Conservation (phyloP, 2,888 invertebrate species). For the Kryphioiulus occultus region DNA sequence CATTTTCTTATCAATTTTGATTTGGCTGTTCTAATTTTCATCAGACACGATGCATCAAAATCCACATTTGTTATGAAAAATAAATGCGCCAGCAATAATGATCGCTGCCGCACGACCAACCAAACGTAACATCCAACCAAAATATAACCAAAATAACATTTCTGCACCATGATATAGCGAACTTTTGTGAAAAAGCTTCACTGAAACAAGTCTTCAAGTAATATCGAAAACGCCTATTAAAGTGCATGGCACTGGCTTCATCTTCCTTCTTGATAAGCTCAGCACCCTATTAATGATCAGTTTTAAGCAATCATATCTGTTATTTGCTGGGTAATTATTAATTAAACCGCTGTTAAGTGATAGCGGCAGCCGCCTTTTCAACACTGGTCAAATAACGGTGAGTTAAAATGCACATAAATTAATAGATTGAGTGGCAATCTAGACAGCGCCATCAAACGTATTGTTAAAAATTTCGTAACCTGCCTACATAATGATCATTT, state of each 20-base stretch:
- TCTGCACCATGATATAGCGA: neutral
- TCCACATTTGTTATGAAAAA: too few relatives aligned
- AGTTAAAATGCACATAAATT: neutral
- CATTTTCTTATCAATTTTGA: too few relatives aligned
- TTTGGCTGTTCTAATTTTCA: too few relatives aligned
- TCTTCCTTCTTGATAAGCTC: neutral
- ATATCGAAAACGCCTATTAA: too few relatives aligned
- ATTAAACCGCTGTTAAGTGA: neutral
- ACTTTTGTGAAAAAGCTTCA: neutral
- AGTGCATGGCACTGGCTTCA: too few relatives aligned
- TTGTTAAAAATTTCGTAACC: slow-evolving; percentile 10
- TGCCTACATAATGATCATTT: neutral
- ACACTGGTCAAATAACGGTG: too few relatives aligned
- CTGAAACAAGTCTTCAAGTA: neutral
- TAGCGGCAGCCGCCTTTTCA: neutral
- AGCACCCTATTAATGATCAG: neutral
- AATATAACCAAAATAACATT: neutral
- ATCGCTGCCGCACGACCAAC: too few relatives aligned
- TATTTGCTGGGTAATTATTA: slow-evolving; percentile 5
- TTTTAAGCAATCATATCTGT: neutral
- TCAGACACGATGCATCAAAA: too few relatives aligned
- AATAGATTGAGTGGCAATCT: neutral
- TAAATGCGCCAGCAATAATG: too few relatives aligned
- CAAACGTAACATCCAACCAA: too few relatives aligned
- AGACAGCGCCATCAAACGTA: neutral